Percentiles rank a stretch among this genome's conserved stretches.
phyloP scores from a whole-genome alignment of 2,113 vertebrate species.

The Ptychochromis oligacanthus region DNA sequence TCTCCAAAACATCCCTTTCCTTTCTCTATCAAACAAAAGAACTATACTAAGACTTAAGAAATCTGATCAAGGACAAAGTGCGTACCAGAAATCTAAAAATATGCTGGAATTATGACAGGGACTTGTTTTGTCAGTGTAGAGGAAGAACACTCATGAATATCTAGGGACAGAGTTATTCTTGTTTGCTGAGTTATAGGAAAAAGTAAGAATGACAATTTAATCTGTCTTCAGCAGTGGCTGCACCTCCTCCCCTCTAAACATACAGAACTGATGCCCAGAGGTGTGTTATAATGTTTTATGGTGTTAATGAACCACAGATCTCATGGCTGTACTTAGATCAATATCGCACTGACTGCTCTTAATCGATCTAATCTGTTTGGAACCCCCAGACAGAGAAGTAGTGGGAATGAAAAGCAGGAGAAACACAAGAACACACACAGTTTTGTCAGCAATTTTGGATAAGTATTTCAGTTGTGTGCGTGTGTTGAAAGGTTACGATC shows the following conservation, averaged over 20 bases:
- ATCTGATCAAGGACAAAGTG: slow-evolving; percentile 9
- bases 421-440: not conserved
- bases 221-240: not conserved
- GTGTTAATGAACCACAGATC: slow-evolving; percentile 17
- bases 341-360: slow-evolving; percentile 18
- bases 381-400: not conserved
- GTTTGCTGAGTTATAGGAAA: slow-evolving; percentile 33
- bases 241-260: not conserved
- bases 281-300: not conserved
- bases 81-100: slow-evolving; percentile 31
- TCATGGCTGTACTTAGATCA: slow-evolving; percentile 15
- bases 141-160: not conserved
- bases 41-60: not conserved
- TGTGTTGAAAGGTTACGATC: not conserved
- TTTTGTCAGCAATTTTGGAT: not conserved
- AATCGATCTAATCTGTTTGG: slow-evolving; percentile 25
- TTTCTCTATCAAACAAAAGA: slow-evolving; percentile 29
- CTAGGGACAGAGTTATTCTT: slow-evolving; percentile 30
- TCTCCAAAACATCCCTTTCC: slow-evolving; percentile 22
- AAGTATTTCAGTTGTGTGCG: not conserved
- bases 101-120: not conserved
- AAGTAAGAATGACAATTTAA: slow-evolving; percentile 7
- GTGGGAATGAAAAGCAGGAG: not conserved
- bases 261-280: not conserved
- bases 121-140: not conserved